These are phyloP conservation scores for Ethmia dodecea DNA, from an alignment of 2,888 invertebrate genomes.

Conservation along the genomic window DNA sequence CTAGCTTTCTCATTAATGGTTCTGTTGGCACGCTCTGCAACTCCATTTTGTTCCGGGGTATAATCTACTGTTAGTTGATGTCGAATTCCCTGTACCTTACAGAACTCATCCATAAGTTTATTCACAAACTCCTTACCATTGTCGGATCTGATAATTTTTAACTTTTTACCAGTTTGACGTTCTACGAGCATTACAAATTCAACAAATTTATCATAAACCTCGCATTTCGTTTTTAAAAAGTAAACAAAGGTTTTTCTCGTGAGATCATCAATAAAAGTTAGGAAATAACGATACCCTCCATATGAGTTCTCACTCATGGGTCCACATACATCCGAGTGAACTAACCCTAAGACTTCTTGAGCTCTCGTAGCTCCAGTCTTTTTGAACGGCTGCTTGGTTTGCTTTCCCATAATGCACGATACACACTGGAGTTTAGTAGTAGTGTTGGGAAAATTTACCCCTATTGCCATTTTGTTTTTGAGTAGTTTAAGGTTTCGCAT, in stretches of 20 bases:
- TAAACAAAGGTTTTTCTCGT: slow-evolving; percentile 15
- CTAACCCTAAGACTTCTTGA: slow-evolving; percentile 9
- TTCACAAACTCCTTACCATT: slow-evolving; percentile 11
- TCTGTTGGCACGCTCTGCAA: slow-evolving; percentile 25
- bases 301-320: slow-evolving; percentile 4
- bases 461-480: background rate
- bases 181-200: slow-evolving; percentile 5
- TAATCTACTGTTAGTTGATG: slow-evolving; percentile 25
- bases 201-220: slow-evolving; percentile 5
- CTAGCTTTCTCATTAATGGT: slow-evolving; percentile 15
- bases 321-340: slow-evolving; percentile 12
- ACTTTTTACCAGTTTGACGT: slow-evolving; percentile 7
- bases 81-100: slow-evolving; percentile 20
- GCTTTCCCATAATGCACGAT: slow-evolving; percentile 3
- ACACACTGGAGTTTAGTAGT: background rate
- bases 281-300: slow-evolving; percentile 3
- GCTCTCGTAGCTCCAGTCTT: background rate
- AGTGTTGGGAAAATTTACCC: background rate
- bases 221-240: slow-evolving; percentile 11
- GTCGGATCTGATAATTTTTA: slow-evolving; percentile 6
- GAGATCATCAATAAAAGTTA: slow-evolving; percentile 11
- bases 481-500: background rate
- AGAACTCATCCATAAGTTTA: slow-evolving; percentile 12
- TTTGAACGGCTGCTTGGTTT: slow-evolving; percentile 3
- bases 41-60: slow-evolving; percentile 31